A percentile compares a stretch with the other conserved stretches of the same genome.
phyloP scores from a whole-genome alignment of 2,113 vertebrate species.

The Lichenostomus cassidix region DNA sequence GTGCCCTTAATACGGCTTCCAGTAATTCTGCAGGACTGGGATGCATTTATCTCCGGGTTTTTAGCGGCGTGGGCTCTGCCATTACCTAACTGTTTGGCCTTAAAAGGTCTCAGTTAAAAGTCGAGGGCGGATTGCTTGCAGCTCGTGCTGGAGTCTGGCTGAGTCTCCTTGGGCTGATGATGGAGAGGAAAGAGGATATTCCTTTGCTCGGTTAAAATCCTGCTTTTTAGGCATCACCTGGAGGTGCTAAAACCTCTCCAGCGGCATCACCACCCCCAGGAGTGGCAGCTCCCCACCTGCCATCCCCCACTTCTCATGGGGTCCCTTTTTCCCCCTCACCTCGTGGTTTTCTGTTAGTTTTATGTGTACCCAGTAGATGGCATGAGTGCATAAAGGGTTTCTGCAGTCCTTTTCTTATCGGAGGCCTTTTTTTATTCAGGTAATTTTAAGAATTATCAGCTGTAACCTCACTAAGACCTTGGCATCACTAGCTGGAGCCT shows the following conservation, averaged over 20 bases:
- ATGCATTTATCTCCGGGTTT: not conserved
- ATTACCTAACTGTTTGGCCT: conserved; percentile 13
- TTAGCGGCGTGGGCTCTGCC: not conserved
- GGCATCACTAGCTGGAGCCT: not conserved
- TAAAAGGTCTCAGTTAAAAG: not conserved
- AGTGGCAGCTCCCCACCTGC: not conserved
- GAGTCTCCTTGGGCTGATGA: not conserved
- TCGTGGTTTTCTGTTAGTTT: not conserved
- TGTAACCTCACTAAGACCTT: not conserved
- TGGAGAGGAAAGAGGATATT: fast-evolving
- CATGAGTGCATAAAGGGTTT: conserved; percentile 22
- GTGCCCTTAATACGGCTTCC: not conserved
- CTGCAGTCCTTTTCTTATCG: conserved; percentile 34
- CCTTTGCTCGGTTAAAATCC: not conserved
- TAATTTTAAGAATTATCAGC: not conserved
- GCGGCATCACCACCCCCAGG: not conserved
- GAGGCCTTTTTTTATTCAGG: conserved; percentile 20
- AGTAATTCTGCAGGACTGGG: not conserved
- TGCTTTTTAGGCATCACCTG: fast-evolving
- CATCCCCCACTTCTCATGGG: not conserved
- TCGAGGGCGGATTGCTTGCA: not conserved
- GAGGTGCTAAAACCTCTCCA: not conserved
- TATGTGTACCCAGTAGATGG: conserved; percentile 46
- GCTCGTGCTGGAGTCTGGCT: not conserved
- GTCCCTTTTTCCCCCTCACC: not conserved